A percentile compares a stretch with the other conserved stretches of the same genome.
phyloP scores from a whole-genome alignment of 2,113 vertebrate genomes.

The Empidonax traillii region DNA sequence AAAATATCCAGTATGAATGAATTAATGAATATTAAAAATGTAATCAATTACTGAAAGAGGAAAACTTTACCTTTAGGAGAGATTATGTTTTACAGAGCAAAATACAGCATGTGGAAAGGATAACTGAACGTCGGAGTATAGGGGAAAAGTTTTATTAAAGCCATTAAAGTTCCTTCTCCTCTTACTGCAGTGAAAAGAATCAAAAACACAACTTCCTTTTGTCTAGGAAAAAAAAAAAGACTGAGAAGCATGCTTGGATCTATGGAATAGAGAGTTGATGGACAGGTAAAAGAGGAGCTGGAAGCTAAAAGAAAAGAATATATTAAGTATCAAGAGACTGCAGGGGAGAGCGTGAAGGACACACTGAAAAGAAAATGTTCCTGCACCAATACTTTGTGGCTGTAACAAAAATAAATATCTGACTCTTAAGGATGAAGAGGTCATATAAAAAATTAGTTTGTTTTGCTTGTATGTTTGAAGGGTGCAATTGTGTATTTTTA shows the following conservation, averaged over 20 bases:
- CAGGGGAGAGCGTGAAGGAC: constrained; percentile 42
- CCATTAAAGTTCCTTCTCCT: constrained; percentile 43
- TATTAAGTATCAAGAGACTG: constrained; percentile 43
- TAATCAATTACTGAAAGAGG: not conserved
- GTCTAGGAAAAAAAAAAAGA: constrained; percentile 44
- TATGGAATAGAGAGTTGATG: constrained; percentile 58
- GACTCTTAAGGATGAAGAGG: constrained; percentile 5
- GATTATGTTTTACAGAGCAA: constrained; percentile 20
- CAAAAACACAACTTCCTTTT: constrained; percentile 53
- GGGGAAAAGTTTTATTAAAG: constrained; percentile 68
- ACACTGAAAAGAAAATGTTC: constrained; percentile 25
- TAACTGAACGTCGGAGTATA: constrained; percentile 10
- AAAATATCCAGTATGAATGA: not conserved
- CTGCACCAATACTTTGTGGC: not conserved
- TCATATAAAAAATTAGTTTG: constrained; percentile 15
- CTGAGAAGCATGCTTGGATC: constrained; percentile 51
- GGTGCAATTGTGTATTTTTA: not conserved
- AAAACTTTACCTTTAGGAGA: not conserved
- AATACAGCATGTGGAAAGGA: not conserved
- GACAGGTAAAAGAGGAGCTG: constrained; percentile 62
- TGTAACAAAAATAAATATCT: constrained; percentile 11
- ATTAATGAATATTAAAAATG: constrained; percentile 13
- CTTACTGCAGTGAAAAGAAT: constrained; percentile 56
- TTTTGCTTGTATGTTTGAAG: not conserved
- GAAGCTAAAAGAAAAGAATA: constrained; percentile 58